phyloP scores from a whole-genome alignment of 2,888 invertebrate genomes.

The Luperina nickerlii region DNA sequence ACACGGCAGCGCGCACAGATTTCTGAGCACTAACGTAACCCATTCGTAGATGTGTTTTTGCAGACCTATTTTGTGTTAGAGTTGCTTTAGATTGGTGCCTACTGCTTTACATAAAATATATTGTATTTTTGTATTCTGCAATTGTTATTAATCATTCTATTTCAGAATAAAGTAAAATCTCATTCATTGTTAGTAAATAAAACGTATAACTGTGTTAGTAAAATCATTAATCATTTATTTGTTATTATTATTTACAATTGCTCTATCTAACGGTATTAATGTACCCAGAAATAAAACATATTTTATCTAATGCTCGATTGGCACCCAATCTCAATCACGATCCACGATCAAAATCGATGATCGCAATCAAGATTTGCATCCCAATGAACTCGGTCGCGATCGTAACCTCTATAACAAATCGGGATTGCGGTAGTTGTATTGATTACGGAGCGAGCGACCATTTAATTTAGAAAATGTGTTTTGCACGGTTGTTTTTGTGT shows the following conservation, averaged over 20 bases:
- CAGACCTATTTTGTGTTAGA: background rate
- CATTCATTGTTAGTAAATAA: background rate
- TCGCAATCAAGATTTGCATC: background rate
- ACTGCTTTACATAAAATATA: background rate
- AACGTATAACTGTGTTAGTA: background rate
- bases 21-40: background rate
- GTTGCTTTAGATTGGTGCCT: no score
- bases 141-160: background rate
- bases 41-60: background rate
- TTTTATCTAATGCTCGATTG: background rate
- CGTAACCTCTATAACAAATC: background rate
- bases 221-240: background rate
- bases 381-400: background rate
- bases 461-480: background rate
- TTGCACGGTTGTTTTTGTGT: background rate
- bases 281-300: background rate
- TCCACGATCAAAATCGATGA: constrained; percentile 1
- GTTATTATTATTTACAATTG: background rate
- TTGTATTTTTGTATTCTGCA: background rate
- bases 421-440: background rate
- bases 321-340: background rate
- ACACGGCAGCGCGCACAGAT: background rate
- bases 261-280: background rate
- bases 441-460: background rate
- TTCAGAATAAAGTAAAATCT: background rate